phyloP scores from a whole-genome alignment of 2,888 invertebrate genomes.

The Spisula subtruncata region DNA sequence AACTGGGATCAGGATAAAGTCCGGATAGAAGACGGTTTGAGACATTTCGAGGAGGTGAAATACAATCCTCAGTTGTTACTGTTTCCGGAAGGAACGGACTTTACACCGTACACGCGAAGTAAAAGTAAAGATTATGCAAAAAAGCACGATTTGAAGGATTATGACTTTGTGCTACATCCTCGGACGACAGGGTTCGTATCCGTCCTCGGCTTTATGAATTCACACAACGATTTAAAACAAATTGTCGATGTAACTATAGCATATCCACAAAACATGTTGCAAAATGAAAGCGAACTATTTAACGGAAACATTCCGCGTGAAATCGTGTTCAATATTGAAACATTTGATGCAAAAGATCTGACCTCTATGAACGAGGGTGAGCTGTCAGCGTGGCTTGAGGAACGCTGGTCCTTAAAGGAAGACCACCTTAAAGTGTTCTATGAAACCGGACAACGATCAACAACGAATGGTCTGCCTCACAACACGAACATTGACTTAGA shows the following conservation, averaged over 20 bases:
- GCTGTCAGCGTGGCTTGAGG: constrained; percentile 84
- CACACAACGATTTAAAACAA: constrained; percentile 91
- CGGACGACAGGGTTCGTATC: constrained; percentile 92
- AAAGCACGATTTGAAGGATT: constrained; percentile 90
- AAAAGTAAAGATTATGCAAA: constrained; percentile 92
- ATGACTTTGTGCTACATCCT: constrained; percentile 94
- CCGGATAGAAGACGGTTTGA: constrained; percentile 54
- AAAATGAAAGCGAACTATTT: constrained; percentile 92
- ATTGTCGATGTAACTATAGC: constrained; percentile 95
- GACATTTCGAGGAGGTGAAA: constrained; percentile 46
- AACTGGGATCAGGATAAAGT: constrained; percentile 61
- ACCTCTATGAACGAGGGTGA: constrained; percentile 72
- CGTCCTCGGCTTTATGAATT: constrained; percentile 87
- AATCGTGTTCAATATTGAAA: constrained; percentile 93
- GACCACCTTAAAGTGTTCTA: constrained; percentile 82
- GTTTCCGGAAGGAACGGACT: constrained; percentile 95
- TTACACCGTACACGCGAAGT: constrained; percentile 91
- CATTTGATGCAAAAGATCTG: constrained; percentile 74
- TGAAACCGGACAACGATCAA: constrained; percentile 34
- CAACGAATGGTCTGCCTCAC: constrained; percentile 39
- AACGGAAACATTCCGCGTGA: constrained; percentile 92
- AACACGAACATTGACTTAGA: constrained; percentile 57
- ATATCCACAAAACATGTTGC: constrained; percentile 93
- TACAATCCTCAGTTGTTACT: constrained; percentile 90
- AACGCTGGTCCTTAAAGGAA: constrained; percentile 88